phyloP scores from a whole-genome alignment of 1,140 invertebrate genomes.

The Limonius californicus region DNA sequence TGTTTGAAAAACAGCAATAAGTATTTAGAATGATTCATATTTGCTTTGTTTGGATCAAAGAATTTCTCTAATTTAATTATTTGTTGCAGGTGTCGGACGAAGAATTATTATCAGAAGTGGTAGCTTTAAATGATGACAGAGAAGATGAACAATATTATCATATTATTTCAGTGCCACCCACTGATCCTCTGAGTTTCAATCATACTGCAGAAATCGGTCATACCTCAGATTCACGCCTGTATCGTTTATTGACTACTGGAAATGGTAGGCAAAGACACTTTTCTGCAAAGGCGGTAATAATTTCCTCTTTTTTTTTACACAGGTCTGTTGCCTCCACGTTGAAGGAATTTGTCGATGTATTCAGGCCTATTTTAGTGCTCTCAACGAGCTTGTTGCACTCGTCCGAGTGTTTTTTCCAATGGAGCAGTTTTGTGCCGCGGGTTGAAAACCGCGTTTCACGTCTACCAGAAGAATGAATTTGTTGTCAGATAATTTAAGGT shows the following conservation, averaged over 20 bases:
- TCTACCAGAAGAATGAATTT: background rate
- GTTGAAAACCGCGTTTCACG: slow-evolving; percentile 29
- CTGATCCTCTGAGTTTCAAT: slow-evolving; percentile 24
- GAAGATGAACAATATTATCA: slow-evolving; percentile 35
- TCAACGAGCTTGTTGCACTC: slow-evolving; percentile 25
- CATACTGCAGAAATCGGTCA: slow-evolving; percentile 17
- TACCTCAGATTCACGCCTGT: slow-evolving; percentile 31
- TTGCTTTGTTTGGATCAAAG: too few relatives aligned
- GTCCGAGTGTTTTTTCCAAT: slow-evolving; percentile 8
- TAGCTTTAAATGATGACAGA: slow-evolving; percentile 25
- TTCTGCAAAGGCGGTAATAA: background rate
- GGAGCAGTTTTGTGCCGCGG: slow-evolving; percentile 25
- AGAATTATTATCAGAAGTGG: slow-evolving; percentile 26
- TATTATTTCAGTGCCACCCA: slow-evolving; percentile 26
- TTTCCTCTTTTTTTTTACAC: slow-evolving; percentile 13
- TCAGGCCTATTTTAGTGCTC: slow-evolving; percentile 22
- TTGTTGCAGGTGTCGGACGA: slow-evolving; percentile 22
- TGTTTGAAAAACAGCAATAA: too few relatives aligned
- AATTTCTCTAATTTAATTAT: too few relatives aligned
- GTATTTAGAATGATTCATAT: too few relatives aligned
- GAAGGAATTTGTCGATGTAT: slow-evolving; percentile 20
- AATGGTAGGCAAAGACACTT: slow-evolving; percentile 34
- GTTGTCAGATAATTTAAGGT: background rate
- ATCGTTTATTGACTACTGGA: slow-evolving; percentile 36
- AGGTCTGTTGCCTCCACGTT: slow-evolving; percentile 38